These are phyloP conservation scores for Falcunculus frontatus DNA, from an alignment of 2,113 vertebrate genomes.

Conservation along the genomic window DNA sequence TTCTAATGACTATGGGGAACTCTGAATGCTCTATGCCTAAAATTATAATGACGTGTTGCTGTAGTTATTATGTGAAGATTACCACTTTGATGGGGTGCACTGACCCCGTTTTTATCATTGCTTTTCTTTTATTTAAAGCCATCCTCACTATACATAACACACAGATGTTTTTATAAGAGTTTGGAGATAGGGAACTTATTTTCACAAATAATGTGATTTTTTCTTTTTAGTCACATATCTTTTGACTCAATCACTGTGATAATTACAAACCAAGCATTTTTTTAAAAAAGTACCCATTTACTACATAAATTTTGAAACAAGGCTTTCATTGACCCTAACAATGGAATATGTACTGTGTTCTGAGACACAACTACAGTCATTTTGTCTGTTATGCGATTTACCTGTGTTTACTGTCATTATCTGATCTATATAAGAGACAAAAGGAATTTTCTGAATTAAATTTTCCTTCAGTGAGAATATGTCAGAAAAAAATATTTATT, in stretches of 20 bases:
- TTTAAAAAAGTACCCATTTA: neutral
- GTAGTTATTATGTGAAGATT: neutral
- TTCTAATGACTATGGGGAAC: slow-evolving; percentile 21
- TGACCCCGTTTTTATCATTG: neutral
- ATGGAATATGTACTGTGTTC: neutral
- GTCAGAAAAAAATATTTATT: neutral
- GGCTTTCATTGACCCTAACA: neutral
- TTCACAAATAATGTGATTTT: neutral
- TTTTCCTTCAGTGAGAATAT: neutral
- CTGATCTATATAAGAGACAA: neutral
- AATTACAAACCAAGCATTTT: neutral
- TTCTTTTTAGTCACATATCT: neutral
- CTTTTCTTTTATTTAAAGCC: neutral
- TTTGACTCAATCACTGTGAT: neutral
- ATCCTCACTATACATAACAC: neutral
- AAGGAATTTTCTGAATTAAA: neutral
- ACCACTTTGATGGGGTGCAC: neutral
- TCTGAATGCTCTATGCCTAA: neutral
- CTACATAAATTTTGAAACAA: neutral
- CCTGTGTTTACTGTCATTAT: neutral
- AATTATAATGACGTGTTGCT: neutral
- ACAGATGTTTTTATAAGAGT: neutral
- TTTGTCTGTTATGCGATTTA: neutral
- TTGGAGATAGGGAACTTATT: neutral
- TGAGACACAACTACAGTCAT: neutral